Conservation (phyloP, 2,888 invertebrate species). For the Idaea straminata region DNA sequence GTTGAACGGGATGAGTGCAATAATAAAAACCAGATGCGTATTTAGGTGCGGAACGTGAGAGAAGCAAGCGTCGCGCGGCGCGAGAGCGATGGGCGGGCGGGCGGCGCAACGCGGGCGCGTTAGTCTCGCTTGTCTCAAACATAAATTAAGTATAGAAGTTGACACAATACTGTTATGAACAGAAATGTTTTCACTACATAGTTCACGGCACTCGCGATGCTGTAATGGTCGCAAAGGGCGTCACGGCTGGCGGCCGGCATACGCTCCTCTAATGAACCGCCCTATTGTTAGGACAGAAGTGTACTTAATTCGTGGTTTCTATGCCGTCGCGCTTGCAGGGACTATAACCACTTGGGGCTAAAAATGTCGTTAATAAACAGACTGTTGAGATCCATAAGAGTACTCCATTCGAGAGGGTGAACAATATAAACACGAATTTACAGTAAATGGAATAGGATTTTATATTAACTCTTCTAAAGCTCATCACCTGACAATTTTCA, state of each 20-base stretch:
- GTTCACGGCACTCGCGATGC: constrained; percentile 42
- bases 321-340: constrained; percentile 47
- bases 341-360: constrained; percentile 47
- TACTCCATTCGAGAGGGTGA: constrained; percentile 15
- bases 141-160: constrained; percentile 66
- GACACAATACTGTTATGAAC: constrained; percentile 62
- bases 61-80: constrained; percentile 25
- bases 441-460: constrained; percentile 11
- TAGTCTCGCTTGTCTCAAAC: constrained; percentile 70
- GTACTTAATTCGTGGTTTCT: constrained; percentile 65
- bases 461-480: not conserved
- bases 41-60: constrained; percentile 49
- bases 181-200: constrained; percentile 70
- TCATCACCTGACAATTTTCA: not conserved
- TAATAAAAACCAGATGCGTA: constrained; percentile 64
- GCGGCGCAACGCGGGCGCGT: constrained; percentile 38
- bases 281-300: constrained; percentile 70
- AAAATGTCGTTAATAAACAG: constrained; percentile 51
- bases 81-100: not conserved
- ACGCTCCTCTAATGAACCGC: constrained; percentile 72
- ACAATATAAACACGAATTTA: constrained; percentile 6
- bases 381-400: constrained; percentile 37
- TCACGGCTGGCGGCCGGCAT: constrained; percentile 71
- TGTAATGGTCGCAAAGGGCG: constrained; percentile 68
- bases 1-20: constrained; percentile 31